Evolutionary conservation across 2,888 invertebrate genomes (phyloP).

Genomic region (Cryptus armator): DNA sequence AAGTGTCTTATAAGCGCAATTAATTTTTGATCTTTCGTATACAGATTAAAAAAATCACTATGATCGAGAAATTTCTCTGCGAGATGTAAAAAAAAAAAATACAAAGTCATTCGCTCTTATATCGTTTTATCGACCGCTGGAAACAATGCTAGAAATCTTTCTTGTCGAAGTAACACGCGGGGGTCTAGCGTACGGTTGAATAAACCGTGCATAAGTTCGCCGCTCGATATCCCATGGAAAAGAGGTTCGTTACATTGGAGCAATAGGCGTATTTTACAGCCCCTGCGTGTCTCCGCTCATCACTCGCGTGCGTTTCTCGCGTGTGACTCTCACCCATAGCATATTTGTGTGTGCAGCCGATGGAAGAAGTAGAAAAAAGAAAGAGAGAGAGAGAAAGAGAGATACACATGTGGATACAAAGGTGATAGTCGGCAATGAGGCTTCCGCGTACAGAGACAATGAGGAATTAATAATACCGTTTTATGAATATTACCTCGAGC

Average conservation of each 20-base stretch:
- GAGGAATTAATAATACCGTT: constrained; percentile 81
- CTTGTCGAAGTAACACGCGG: constrained; percentile 1
- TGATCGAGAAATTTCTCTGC: not conserved
- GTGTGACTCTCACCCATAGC: constrained; percentile 49
- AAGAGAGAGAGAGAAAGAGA: constrained; percentile 56
- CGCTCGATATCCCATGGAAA: constrained; percentile 58
- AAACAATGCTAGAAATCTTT: constrained; percentile 59
- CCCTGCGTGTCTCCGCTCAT: constrained; percentile 68
- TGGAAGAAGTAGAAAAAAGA: constrained; percentile 43
- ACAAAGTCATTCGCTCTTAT: not conserved
- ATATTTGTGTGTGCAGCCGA: constrained; percentile 38
- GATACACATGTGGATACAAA: constrained; percentile 26
- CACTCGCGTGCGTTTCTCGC: constrained; percentile 66
- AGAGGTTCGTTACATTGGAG: constrained; percentile 22
- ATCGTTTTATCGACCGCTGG: constrained; percentile 22
- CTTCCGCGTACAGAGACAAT: constrained; percentile 78
- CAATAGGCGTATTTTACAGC: constrained; percentile 59
- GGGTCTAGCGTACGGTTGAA: constrained; percentile 41
- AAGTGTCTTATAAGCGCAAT: no score
- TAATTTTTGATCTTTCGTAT: not conserved
- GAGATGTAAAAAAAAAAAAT: not conserved
- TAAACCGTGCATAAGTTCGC: constrained; percentile 42
- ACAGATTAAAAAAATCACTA: not conserved
- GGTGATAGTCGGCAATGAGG: constrained; percentile 62
- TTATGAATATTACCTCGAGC: constrained; percentile 83